These are phyloP conservation scores for Muntiacus reevesi DNA, from an alignment of 2,113 vertebrate genomes.

Conservation along the genomic window DNA sequence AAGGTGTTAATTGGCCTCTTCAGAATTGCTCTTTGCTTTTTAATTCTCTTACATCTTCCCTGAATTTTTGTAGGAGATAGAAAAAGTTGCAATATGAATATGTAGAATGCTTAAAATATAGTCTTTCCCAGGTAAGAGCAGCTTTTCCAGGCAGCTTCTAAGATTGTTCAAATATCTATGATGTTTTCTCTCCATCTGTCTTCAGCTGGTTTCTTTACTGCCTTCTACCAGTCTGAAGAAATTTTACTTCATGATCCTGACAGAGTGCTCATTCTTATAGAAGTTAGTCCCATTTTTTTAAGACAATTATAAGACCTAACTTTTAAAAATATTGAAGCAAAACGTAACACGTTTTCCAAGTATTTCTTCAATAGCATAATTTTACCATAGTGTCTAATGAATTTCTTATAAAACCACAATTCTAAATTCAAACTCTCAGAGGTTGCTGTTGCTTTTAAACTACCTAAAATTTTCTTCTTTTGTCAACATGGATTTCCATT, in stretches of 20 bases:
- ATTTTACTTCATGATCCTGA: conserved; percentile 12
- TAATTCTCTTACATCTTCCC: not conserved
- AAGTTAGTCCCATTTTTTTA: not conserved
- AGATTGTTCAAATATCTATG: not conserved
- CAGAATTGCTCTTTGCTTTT: not conserved
- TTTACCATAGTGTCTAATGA: not conserved
- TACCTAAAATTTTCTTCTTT: not conserved
- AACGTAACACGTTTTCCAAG: not conserved
- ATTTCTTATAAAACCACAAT: not conserved
- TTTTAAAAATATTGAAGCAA: not conserved
- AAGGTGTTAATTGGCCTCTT: not conserved
- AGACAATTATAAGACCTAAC: not conserved
- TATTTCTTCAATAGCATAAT: not conserved
- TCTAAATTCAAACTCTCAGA: not conserved
- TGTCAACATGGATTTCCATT: not conserved
- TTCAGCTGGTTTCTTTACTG: not conserved
- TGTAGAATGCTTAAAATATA: not conserved
- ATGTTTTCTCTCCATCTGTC: not conserved
- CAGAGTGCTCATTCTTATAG: not conserved
- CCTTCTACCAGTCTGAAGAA: not conserved
- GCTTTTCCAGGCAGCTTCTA: not conserved
- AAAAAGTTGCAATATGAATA: not conserved
- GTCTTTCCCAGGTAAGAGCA: not conserved
- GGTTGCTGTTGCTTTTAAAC: not conserved
- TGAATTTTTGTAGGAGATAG: not conserved